phyloP scores from a whole-genome alignment of 2,797 vertebrate species.

The Rhinatrema bivittatum region DNA sequence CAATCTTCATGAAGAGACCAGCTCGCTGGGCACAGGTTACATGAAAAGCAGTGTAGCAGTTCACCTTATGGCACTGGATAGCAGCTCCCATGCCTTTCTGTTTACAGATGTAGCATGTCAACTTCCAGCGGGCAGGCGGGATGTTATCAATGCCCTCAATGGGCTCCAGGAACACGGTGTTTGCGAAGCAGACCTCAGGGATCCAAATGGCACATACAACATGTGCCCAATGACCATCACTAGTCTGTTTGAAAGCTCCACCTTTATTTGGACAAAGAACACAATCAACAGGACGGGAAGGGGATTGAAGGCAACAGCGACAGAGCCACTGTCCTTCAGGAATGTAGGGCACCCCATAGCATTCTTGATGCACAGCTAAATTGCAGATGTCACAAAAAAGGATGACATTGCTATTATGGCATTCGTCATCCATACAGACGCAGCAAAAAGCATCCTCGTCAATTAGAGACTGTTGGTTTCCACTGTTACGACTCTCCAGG shows the following conservation, averaged over 20 bases:
- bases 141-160: conserved; percentile 94
- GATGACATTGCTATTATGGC: conserved; percentile 96
- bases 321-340: conserved; percentile 97
- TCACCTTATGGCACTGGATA: conserved; percentile 97
- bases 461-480: conserved; percentile 75
- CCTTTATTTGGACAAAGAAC: conserved; percentile 94
- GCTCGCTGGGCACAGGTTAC: conserved; percentile 93
- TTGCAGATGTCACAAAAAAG: conserved; percentile 98
- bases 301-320: conserved; percentile 93
- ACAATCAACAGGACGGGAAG: conserved; percentile 88
- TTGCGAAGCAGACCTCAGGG: conserved; percentile 95
- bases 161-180: conserved; percentile 95
- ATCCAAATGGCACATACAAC: conserved; percentile 98
- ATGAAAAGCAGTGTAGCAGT: conserved; percentile 96
- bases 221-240: conserved; percentile 93
- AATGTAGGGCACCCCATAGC: conserved; percentile 96
- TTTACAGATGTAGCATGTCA: conserved; percentile 93
- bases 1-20: conserved; percentile 96
- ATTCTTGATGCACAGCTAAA: conserved; percentile 95
- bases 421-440: conserved; percentile 94
- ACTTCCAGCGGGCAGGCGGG: conserved; percentile 90
- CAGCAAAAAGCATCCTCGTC: conserved; percentile 95
- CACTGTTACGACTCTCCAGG: conserved; percentile 80
- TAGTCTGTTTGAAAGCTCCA: conserved; percentile 97
- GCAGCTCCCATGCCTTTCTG: conserved; percentile 90